Conservation (phyloP, 2,797 vertebrate species). For the Cheirogaleus major region DNA sequence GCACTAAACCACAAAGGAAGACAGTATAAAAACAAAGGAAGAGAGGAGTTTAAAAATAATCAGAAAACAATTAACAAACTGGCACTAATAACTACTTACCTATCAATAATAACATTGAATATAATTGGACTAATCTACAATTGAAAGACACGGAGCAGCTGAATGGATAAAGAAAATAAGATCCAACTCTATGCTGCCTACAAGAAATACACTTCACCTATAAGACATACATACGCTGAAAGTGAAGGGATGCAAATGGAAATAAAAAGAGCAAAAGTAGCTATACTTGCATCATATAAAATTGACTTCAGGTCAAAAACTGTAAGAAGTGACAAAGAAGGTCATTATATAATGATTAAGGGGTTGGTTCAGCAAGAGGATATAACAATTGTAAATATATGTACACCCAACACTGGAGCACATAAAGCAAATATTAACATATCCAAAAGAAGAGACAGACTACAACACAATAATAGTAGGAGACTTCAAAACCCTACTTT, state of each 20-base stretch:
- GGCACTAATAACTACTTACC: neutral
- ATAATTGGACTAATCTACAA: neutral
- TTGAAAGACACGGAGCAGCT: neutral
- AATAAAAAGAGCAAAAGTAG: neutral
- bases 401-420: neutral
- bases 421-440: neutral
- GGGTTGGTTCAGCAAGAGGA: neutral
- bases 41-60: neutral
- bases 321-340: neutral
- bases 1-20: neutral
- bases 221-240: neutral
- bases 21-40: neutral
- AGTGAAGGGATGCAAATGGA: neutral
- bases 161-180: neutral
- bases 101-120: neutral
- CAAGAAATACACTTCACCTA: neutral
- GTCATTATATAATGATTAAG: neutral
- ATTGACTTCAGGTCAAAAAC: neutral
- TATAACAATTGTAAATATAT: neutral
- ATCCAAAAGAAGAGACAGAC: neutral
- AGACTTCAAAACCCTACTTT: neutral
- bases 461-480: neutral
- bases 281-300: neutral
- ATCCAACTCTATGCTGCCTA: neutral
- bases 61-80: neutral